Conservation (phyloP, 2,113 vertebrate genomes). For the Gambusia affinis region DNA sequence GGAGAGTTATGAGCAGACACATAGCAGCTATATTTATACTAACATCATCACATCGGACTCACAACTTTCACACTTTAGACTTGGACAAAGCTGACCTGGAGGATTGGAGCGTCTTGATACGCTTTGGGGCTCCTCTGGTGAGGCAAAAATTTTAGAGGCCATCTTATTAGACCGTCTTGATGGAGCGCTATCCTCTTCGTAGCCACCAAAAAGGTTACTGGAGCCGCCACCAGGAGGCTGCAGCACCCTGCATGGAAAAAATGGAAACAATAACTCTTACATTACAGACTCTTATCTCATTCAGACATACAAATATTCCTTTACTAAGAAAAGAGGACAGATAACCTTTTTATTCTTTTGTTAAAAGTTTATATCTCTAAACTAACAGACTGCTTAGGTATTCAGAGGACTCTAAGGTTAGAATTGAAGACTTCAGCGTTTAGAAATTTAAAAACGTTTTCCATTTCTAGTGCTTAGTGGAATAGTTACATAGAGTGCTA, state of each 20-base stretch:
- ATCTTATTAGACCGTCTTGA: slow-evolving; percentile 84
- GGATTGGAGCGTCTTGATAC: slow-evolving; percentile 89
- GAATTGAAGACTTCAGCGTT: too few relatives aligned
- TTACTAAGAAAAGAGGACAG: not conserved
- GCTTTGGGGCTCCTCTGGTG: slow-evolving; percentile 82
- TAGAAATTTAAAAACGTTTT: too few relatives aligned
- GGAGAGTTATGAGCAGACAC: slow-evolving; percentile 2
- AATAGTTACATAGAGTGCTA: too few relatives aligned
- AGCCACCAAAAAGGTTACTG: slow-evolving; percentile 85
- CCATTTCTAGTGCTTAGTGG: too few relatives aligned
- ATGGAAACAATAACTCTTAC: not conserved
- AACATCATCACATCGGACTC: slow-evolving; percentile 21
- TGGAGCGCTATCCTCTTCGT: slow-evolving; percentile 81
- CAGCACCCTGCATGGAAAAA: slow-evolving; percentile 78
- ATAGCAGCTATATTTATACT: slow-evolving; percentile 6
- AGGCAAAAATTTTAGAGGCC: slow-evolving; percentile 89
- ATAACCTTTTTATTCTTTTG: not conserved
- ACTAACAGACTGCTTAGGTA: not conserved
- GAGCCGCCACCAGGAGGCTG: slow-evolving; percentile 90
- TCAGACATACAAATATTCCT: not conserved
- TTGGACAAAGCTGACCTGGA: slow-evolving; percentile 83
- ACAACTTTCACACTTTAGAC: slow-evolving; percentile 45
- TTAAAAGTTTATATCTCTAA: not conserved
- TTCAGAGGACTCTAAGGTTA: too few relatives aligned
- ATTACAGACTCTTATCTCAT: too few relatives aligned